phyloP scores from a whole-genome alignment of 2,888 invertebrate species.

The Penaeus monodon region DNA sequence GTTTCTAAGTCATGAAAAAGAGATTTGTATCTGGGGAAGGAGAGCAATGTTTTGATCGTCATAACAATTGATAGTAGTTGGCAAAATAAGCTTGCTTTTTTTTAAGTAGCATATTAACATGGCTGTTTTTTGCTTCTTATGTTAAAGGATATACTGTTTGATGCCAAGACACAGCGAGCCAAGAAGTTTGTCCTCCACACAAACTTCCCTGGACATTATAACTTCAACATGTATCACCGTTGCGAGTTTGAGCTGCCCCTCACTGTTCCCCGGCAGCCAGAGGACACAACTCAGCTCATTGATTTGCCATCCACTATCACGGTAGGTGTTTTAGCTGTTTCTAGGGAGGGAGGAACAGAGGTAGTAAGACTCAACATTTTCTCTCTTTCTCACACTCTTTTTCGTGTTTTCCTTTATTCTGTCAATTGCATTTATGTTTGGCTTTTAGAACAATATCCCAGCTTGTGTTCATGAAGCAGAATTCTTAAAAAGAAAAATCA shows the following conservation, averaged over 20 bases:
- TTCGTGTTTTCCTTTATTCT: too few relatives aligned
- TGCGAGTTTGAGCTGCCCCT: conserved; percentile 90
- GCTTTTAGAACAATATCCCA: too few relatives aligned
- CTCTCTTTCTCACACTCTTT: too few relatives aligned
- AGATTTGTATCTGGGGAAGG: too few relatives aligned
- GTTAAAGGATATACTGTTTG: conserved; percentile 91
- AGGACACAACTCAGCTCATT: conserved; percentile 60
- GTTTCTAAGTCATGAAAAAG: too few relatives aligned
- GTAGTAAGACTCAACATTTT: too few relatives aligned
- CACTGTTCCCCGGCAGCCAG: conserved; percentile 71
- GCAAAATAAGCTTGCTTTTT: background rate
- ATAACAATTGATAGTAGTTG: too few relatives aligned
- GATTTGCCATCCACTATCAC: conserved; percentile 61
- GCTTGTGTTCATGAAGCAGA: too few relatives aligned
- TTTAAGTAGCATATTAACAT: background rate
- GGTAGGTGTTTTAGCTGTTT: conserved; percentile 7
- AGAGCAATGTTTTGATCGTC: too few relatives aligned
- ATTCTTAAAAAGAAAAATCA: too few relatives aligned
- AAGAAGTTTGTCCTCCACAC: conserved; percentile 98
- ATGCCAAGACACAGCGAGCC: conserved; percentile 92
- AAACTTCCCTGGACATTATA: conserved; percentile 99
- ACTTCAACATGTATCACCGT: conserved; percentile 97
- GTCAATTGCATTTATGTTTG: too few relatives aligned
- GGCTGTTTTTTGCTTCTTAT: background rate
- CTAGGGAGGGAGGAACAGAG: background rate